Base-by-base conservation (phyloP, 2,888 invertebrate genomes). In the Hymenopus coronatus region DNA sequence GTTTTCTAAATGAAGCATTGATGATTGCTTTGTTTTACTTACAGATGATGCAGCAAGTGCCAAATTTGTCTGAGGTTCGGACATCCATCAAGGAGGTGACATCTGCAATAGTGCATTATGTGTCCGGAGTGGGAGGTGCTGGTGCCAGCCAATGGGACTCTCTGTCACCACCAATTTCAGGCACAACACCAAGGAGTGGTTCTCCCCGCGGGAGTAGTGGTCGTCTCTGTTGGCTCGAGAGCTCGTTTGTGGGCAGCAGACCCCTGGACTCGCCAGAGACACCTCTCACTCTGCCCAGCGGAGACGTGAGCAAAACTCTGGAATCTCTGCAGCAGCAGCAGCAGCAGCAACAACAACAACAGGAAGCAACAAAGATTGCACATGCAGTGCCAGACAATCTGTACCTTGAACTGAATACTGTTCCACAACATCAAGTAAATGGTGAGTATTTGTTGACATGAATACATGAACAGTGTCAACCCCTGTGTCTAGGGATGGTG, bases 71-170 rank as follows among this genome's bases (percentile, higher is more conserved):
- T 4, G 95, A 96, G 92, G 97, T 97, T 90, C 97, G 97, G 92
- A 96, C 97, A 90, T 97, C 97, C 89, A 98, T 98, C 93, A 98
- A 98, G 93, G 98, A 98, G 94, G 98, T 98, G 91, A 98, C 98
- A 91, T 98, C 98, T 91, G 98, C 98, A 86, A 98, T 98, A 92
- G 98, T 98, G 89, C 98, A 98, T 93, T 98, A 98, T 94, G 98
- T 98, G 90, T 94, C 94, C 91, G 94, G 93, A 91, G 94, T 93
- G 91, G 91, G 87, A 91, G 91, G 87, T 27, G 54, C 88, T 25
- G 88, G 87, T 82, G 89, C 86, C 70, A 81, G 90, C 28, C 87
- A 89, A 9, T 89, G 88, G 84, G 91, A 91, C 40, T 90, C 90
- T 89, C 91, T 88, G 91, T 91, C 91, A 89, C 91, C 91, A 90